Conservation (phyloP, 2,888 invertebrate species). For the Orchestes rusci region DNA sequence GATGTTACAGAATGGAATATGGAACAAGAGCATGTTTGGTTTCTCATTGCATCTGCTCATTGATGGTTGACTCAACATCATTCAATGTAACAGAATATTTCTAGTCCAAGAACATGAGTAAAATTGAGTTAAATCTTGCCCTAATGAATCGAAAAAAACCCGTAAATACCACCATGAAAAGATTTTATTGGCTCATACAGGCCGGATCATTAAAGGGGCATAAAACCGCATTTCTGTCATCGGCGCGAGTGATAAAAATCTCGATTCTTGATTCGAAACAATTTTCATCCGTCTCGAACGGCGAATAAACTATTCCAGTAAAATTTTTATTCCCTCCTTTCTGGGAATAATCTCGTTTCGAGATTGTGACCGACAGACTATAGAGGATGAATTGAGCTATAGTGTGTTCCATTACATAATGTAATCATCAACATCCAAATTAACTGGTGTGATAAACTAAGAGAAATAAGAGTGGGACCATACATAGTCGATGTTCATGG, state of each 20-base stretch:
- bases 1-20: too few relatives aligned
- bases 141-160: conserved; percentile 21
- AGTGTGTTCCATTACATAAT: conserved; percentile 7
- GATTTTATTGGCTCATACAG: conserved; percentile 25
- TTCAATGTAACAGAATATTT: too few relatives aligned
- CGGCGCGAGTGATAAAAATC: conserved; percentile 26
- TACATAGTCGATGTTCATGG: too few relatives aligned
- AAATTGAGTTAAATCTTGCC: conserved; percentile 20
- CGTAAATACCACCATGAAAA: conserved; percentile 24
- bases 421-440: conserved; percentile 18
- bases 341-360: conserved; percentile 25
- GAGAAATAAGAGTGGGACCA: too few relatives aligned
- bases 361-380: conserved; percentile 11
- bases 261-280: conserved; percentile 26
- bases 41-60: neutral
- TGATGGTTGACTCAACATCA: too few relatives aligned
- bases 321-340: conserved; percentile 27
- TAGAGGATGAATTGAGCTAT: conserved; percentile 11
- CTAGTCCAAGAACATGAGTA: too few relatives aligned
- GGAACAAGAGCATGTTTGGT: too few relatives aligned
- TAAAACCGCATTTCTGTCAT: conserved; percentile 28
- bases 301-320: conserved; percentile 25
- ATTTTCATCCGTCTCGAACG: conserved; percentile 23
- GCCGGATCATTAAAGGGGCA: conserved; percentile 23
- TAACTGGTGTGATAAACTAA: too few relatives aligned